phyloP scores from a whole-genome alignment of 2,888 invertebrate genomes.

The Pecten maximus region DNA sequence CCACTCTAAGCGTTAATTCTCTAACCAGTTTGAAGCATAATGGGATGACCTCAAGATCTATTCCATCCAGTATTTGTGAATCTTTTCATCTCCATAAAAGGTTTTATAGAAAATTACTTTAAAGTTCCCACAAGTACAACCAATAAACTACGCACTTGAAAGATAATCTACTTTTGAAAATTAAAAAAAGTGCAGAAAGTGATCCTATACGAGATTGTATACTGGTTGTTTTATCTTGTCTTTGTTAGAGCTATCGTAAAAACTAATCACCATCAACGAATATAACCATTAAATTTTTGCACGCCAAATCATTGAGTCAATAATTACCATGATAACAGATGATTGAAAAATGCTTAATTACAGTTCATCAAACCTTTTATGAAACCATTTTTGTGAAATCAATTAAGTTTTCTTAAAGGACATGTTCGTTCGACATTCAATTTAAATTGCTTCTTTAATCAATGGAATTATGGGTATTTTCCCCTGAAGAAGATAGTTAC shows the following conservation, averaged over 20 bases:
- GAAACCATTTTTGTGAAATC: conserved; percentile 3
- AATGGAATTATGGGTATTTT: background rate
- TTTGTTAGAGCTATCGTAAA: background rate
- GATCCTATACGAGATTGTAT: background rate
- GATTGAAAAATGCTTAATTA: background rate
- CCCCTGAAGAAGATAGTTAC: background rate
- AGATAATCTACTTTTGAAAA: background rate
- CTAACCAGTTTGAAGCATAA: background rate
- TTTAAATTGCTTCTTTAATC: background rate
- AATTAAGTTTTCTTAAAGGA: background rate
- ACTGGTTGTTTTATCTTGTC: background rate
- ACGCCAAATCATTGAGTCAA: background rate
- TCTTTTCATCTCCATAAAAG: background rate
- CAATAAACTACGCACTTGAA: background rate
- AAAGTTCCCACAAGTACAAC: background rate
- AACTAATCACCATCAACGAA: background rate
- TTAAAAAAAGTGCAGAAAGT: background rate
- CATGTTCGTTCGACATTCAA: background rate
- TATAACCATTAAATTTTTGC: background rate
- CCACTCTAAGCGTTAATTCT: background rate
- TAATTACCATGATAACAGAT: background rate
- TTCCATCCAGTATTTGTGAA: background rate
- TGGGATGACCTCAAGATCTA: conserved; percentile 1
- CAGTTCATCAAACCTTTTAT: background rate
- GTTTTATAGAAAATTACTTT: background rate